Percentiles rank a stretch among this genome's conserved stretches.
These are phyloP conservation scores for Dromococcyx pavoninus DNA, from an alignment of 2,797 vertebrate genomes.

Conservation along the genomic window DNA sequence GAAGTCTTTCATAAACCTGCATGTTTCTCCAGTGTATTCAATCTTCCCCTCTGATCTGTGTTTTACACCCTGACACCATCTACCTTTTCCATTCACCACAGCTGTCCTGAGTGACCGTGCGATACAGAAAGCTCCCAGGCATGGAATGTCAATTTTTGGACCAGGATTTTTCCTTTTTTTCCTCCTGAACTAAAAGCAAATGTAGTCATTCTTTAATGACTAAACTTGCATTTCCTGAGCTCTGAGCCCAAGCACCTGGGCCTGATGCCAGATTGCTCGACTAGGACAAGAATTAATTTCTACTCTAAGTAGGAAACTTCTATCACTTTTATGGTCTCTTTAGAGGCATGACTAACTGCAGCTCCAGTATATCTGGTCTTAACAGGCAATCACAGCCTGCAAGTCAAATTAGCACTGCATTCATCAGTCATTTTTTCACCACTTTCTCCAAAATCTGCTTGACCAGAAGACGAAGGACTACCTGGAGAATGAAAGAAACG, in stretches of 20 bases:
- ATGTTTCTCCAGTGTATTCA: not conserved
- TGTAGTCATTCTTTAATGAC: constrained; percentile 5
- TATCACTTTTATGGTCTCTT: not conserved
- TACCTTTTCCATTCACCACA: not conserved
- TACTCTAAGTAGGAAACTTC: not conserved
- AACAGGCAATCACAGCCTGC: not conserved
- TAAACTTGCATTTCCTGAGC: not conserved
- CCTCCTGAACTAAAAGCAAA: not conserved
- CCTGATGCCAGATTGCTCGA: not conserved
- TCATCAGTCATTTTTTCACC: not conserved
- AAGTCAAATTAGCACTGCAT: not conserved
- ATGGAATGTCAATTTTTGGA: not conserved
- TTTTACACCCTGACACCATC: constrained; percentile 1
- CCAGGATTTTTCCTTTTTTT: not conserved
- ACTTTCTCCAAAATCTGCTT: not conserved
- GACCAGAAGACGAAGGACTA: not conserved
- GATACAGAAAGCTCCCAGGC: not conserved
- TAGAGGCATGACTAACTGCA: not conserved
- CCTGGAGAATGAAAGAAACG: not conserved
- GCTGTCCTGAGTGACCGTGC: not conserved
- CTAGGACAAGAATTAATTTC: constrained; percentile 15
- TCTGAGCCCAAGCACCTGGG: not conserved
- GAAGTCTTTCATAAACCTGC: not conserved
- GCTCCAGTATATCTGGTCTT: not conserved
- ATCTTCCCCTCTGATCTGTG: not conserved